Percentiles rank a stretch among this genome's conserved stretches.
These are phyloP conservation scores for Sphaerophoria taeniata DNA, from an alignment of 2,888 invertebrate genomes.

Conservation along the genomic window DNA sequence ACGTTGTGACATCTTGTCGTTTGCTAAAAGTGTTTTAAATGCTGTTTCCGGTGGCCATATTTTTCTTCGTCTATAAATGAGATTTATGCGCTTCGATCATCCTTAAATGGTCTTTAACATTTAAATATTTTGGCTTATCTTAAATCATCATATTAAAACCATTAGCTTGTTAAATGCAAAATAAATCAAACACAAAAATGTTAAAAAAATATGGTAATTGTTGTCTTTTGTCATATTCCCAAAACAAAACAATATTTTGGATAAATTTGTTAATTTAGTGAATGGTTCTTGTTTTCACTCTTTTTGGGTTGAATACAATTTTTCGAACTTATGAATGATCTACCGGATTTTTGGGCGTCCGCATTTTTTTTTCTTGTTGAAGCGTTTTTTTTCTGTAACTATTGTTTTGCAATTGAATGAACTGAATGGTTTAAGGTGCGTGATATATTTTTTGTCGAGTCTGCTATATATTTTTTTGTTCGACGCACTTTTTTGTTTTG, in stretches of 20 bases:
- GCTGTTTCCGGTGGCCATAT: background rate
- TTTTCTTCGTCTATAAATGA: background rate
- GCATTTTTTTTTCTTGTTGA: conserved; percentile 12
- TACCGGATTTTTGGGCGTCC: conserved; percentile 5
- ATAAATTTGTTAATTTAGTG: background rate
- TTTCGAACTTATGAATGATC: conserved; percentile 14
- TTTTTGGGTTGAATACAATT: background rate
- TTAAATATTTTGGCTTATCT: conserved; percentile 19
- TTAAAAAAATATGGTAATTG: background rate
- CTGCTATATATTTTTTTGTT: background rate
- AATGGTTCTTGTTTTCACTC: background rate
- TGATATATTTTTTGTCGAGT: background rate
- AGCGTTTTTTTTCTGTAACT: conserved; percentile 4
- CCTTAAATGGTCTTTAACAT: conserved; percentile 10
- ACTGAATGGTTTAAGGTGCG: background rate
- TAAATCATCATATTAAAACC: conserved; percentile 6
- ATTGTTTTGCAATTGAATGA: background rate
- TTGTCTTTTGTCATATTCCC: background rate
- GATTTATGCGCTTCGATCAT: conserved; percentile 7
- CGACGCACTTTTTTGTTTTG: conserved; percentile 6
- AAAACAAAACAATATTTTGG: background rate
- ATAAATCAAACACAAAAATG: conserved; percentile 19
- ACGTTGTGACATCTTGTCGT: too few relatives aligned
- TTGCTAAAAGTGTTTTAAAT: background rate
- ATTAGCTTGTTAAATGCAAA: conserved; percentile 22